Conservation (phyloP, 2,888 invertebrate species). For the Aquatica leii region DNA sequence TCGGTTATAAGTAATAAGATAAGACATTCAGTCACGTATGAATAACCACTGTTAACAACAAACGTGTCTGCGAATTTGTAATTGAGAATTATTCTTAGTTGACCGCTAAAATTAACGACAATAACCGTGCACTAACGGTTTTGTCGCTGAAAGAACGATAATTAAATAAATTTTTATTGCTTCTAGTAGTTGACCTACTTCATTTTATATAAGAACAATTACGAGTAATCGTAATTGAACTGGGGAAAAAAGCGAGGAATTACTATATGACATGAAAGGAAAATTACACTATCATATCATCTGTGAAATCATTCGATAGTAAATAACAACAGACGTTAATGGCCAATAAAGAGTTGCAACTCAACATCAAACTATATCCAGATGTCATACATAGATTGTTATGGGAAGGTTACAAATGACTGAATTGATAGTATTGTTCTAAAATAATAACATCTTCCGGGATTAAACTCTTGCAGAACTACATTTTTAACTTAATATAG, state of each 20-base stretch:
- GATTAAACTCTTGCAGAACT: too few relatives aligned
- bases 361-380: conserved; percentile 43
- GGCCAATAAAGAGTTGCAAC: conserved; percentile 47
- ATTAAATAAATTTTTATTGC: conserved; percentile 26
- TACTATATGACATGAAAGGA: not conserved
- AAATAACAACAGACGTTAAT: conserved; percentile 42
- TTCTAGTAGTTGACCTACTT: conserved; percentile 21
- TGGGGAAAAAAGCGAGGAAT: too few relatives aligned
- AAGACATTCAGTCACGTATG: conserved; percentile 38
- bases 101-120: conserved; percentile 30
- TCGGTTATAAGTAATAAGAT: conserved; percentile 33
- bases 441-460: too few relatives aligned
- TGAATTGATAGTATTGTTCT: too few relatives aligned
- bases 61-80: conserved; percentile 51
- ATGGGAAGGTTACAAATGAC: conserved; percentile 29
- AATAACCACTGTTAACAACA: conserved; percentile 47
- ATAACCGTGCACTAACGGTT: conserved; percentile 31
- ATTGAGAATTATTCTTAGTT: conserved; percentile 48
- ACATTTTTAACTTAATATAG: too few relatives aligned
- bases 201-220: conserved; percentile 6
- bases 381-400: conserved; percentile 46
- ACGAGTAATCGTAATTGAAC: not conserved
- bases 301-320: conserved; percentile 31
- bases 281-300: conserved; percentile 1
- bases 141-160: conserved; percentile 14